Evolutionary conservation across 2,113 vertebrate species (phyloP).

Genomic region (Cyrtonyx montezumae): DNA sequence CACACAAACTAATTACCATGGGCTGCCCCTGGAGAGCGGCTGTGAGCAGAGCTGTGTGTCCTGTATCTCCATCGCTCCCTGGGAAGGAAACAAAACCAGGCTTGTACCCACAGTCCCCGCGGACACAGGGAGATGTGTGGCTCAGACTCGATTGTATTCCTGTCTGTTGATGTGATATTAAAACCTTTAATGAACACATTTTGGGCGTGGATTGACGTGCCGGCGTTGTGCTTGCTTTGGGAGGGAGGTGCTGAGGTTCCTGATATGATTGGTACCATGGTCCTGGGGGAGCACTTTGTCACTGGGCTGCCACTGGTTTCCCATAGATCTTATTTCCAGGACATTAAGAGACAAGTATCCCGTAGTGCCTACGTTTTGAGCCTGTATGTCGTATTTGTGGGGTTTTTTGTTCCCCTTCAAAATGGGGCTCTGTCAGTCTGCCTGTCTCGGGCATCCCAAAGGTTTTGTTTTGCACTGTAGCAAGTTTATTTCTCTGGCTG

Average conservation of each 20-base stretch:
- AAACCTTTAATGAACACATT: background rate
- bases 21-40: background rate
- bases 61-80: conserved; percentile 31
- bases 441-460: background rate
- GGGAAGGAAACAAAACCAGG: conserved; percentile 47
- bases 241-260: background rate
- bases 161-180: background rate
- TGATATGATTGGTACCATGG: accelerated
- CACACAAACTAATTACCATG: background rate
- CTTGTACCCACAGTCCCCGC: background rate
- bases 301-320: background rate
- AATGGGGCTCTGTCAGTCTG: background rate
- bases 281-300: background rate
- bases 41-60: background rate
- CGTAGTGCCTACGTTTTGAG: background rate
- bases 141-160: conserved; percentile 24
- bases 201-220: accelerated
- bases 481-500: background rate
- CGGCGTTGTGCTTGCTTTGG: accelerated
- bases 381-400: background rate
- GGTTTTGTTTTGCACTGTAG: background rate
- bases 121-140: background rate
- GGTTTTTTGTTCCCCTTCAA: background rate
- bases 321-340: background rate
- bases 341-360: background rate